Base-by-base conservation (phyloP, 2,113 vertebrate genomes). In the Corythaixoides concolor region DNA sequence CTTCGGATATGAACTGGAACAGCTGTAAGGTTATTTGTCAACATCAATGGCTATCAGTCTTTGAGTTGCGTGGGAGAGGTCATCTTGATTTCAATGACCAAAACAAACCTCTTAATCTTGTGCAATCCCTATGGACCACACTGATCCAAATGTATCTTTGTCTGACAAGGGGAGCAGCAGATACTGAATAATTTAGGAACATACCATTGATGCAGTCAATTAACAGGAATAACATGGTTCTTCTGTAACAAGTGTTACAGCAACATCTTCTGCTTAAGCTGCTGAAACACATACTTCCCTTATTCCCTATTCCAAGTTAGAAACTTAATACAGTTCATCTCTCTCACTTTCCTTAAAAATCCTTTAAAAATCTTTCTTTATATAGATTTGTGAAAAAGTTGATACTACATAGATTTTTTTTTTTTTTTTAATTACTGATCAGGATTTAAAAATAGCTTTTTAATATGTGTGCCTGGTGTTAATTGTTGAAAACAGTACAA, bases 361-460 rank as follows among this genome's bases (percentile, higher is more conserved):
- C 16, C 3, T 15, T 73, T 64, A 19, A 59, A 68, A n/a, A 26
- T 15, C 2, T 55, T 47, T 27, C 5, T 90, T 67, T 19, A 9
- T 19, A 24, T 30, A 5, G 43, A 28, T 64, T 91, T 52, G 77
- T 28, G 23, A 43, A 62, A 8, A 69, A 49, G 12, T 30, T 5
- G 0, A 52, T 78, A 60, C 1, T 63, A 4, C 2, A 55, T 9
- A 32, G 20, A 30, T 10, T n/a, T n/a, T n/a, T n/a, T n/a, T 17
- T 58, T 66, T 62, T 68, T 12, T 56, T 26, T 18, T 2, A 4
- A 64, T 70, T 70, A 50, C 6, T 69, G 19, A 60, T 17, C 4
- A 55, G 4, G 15, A 79, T 73, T 72, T 83, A 70, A 49, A 3
- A 75, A 30, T 4, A 79, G 4, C 23, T 76, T 90, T 83, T 52